phyloP scores from a whole-genome alignment of 2,888 invertebrate genomes.

The Cepaea hortensis region DNA sequence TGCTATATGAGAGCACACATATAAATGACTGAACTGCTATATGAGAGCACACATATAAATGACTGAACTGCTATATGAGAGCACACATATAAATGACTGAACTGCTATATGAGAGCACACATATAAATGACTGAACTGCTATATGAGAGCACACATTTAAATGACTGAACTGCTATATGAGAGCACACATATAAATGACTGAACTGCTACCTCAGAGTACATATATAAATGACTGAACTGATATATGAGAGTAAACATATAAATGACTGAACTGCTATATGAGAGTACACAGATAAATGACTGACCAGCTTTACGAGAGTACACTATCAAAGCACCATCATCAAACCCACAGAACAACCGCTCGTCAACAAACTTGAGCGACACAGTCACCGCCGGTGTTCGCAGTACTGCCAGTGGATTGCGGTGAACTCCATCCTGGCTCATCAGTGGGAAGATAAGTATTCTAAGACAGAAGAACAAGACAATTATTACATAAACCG shows the following conservation, averaged over 20 bases:
- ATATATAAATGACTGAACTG: too few relatives aligned
- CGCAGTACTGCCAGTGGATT: conserved; percentile 52
- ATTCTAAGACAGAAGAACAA: conserved; percentile 54
- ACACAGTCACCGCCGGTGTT: conserved; percentile 79
- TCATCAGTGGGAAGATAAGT: conserved; percentile 59
- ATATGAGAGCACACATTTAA: neutral
- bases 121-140: too few relatives aligned
- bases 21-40: too few relatives aligned
- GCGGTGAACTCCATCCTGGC: conserved; percentile 57
- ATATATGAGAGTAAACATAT: too few relatives aligned
- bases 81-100: too few relatives aligned
- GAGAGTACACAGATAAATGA: neutral
- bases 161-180: conserved; percentile 77
- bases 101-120: too few relatives aligned
- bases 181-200: conserved; percentile 80
- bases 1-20: too few relatives aligned
- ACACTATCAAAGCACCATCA: conserved; percentile 87
- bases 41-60: too few relatives aligned
- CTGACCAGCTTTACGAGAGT: conserved; percentile 79
- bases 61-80: too few relatives aligned
- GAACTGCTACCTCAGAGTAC: too few relatives aligned
- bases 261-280: too few relatives aligned
- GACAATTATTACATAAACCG: neutral
- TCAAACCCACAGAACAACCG: conserved; percentile 91
- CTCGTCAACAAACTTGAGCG: conserved; percentile 89